phyloP scores from a whole-genome alignment of 2,888 invertebrate genomes.

The Calameuta filiformis region DNA sequence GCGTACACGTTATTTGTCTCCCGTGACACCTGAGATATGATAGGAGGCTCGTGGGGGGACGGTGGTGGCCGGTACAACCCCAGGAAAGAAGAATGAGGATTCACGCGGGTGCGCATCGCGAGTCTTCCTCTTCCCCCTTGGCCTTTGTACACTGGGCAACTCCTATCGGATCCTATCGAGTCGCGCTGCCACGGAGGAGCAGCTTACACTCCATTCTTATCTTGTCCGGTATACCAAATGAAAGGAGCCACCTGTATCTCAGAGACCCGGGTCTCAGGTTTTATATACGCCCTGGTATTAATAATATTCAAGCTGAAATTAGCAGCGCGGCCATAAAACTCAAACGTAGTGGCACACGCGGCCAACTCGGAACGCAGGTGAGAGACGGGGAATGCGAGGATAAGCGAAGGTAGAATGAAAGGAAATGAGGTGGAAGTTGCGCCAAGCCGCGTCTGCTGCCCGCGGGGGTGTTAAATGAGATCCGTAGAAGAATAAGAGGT shows the following conservation, averaged over 20 bases:
- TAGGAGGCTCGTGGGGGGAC: neutral
- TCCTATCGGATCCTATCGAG: conserved; percentile 1
- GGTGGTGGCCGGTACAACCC: neutral
- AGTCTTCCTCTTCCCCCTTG: neutral
- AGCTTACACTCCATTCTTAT: neutral
- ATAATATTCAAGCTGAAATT: conserved; percentile 60
- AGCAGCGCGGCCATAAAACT: conserved; percentile 47
- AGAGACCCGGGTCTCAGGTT: neutral
- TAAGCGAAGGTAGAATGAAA: conserved; percentile 3
- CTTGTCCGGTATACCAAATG: conserved; percentile 1
- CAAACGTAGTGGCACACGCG: conserved; percentile 34
- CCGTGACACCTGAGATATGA: conserved; percentile 15
- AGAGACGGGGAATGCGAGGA: conserved; percentile 12
- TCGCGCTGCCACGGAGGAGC: neutral
- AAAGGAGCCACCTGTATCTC: conserved; percentile 4
- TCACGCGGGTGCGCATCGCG: neutral
- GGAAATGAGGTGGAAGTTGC: neutral
- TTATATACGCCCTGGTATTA: conserved; percentile 36
- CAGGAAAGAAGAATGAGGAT: neutral
- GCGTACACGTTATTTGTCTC: conserved; percentile 18
- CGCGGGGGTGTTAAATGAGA: conserved; percentile 65
- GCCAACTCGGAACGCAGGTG: conserved; percentile 35
- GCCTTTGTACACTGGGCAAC: neutral
- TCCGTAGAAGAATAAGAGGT: conserved; percentile 53
- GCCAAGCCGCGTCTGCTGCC: conserved; percentile 34